Percentiles rank a stretch among this genome's conserved stretches.
Conservation (phyloP, 2,888 invertebrate species). For the Chaitophorus viminalis region DNA sequence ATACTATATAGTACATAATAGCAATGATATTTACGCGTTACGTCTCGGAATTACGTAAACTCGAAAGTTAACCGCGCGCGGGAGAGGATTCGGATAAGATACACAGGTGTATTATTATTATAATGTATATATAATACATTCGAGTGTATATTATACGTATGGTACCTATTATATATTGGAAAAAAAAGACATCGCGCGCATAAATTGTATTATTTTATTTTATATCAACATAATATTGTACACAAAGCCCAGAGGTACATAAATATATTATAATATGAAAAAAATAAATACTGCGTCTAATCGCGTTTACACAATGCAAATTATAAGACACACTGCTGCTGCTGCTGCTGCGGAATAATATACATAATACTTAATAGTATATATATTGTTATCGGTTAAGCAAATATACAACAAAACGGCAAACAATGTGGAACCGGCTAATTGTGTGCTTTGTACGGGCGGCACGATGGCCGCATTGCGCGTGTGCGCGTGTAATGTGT, state of each 20-base stretch:
- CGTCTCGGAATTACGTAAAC: neutral
- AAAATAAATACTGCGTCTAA: conserved; percentile 33
- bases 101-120: neutral
- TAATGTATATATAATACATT: neutral
- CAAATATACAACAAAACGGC: conserved; percentile 47
- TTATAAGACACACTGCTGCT: conserved; percentile 6
- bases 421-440: conserved; percentile 55
- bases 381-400: conserved; percentile 48
- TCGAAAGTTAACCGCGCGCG: neutral
- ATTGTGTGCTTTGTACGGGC: conserved; percentile 42
- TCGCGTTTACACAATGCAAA: conserved; percentile 51
- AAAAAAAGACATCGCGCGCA: neutral
- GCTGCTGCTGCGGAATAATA: conserved; percentile 23
- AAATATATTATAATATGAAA: neutral
- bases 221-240: neutral
- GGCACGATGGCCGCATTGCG: neutral
- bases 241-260: too few relatives aligned
- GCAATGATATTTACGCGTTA: neutral
- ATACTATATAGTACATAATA: too few relatives aligned
- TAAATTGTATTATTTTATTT: conserved; percentile 38
- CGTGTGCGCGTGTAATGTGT: neutral
- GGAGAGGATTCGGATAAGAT: neutral
- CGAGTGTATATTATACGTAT: neutral
- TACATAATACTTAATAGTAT: too few relatives aligned
- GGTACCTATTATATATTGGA: too few relatives aligned